Percentiles rank a stretch among this genome's conserved stretches.
Conservation (phyloP, 2,888 invertebrate genomes). For the Synanthedon formicaeformis region DNA sequence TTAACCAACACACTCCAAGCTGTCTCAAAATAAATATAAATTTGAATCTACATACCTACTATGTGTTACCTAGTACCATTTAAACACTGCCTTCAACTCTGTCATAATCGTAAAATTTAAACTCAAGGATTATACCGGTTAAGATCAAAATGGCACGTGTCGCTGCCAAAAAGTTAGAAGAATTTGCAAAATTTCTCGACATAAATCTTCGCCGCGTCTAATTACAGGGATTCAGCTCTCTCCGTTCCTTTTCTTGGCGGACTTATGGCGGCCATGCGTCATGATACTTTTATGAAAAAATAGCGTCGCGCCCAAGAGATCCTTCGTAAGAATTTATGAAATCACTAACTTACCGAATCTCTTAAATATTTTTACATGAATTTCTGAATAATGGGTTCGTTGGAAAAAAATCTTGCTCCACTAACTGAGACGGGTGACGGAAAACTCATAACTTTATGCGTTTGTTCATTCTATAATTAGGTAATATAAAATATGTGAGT, state of each 20-base stretch:
- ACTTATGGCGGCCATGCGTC: constrained; percentile 62
- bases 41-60: background rate
- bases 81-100: background rate
- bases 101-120: background rate
- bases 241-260: constrained; percentile 22
- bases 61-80: background rate
- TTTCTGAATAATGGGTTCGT: constrained; percentile 6
- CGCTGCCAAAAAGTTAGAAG: constrained; percentile 51
- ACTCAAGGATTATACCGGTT: background rate
- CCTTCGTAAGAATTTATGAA: constrained; percentile 33
- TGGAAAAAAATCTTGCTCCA: constrained; percentile 6
- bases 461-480: background rate
- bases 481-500: background rate
- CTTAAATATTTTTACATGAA: constrained; percentile 14
- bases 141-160: constrained; percentile 33
- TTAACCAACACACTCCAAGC: too few species aligned
- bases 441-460: background rate
- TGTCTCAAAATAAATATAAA: background rate
- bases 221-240: constrained; percentile 57
- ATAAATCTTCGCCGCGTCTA: constrained; percentile 63
- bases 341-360: constrained; percentile 22
- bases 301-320: constrained; percentile 30
- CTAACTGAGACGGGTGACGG: background rate
- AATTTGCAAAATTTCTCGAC: constrained; percentile 53
- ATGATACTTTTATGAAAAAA: constrained; percentile 56